These are phyloP conservation scores for Tetrax tetrax DNA, from an alignment of 2,113 vertebrate species.

Conservation along the genomic window DNA sequence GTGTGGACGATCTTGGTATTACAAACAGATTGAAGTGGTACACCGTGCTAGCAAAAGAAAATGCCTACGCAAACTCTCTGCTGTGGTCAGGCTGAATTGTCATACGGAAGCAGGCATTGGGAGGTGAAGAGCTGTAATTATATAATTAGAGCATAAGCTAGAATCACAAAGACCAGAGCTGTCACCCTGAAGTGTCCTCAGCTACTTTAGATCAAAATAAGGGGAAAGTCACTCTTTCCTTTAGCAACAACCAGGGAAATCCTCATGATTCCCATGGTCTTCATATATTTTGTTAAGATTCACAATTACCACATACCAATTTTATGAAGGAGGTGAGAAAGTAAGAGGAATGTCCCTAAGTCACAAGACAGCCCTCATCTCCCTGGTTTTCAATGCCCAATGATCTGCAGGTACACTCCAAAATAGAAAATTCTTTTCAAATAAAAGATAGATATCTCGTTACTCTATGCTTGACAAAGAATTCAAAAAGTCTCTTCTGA, in stretches of 20 bases:
- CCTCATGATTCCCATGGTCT: background rate
- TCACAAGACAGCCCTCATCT: background rate
- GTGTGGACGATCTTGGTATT: background rate
- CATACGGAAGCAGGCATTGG: background rate
- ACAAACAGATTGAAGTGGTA: background rate
- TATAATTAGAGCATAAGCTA: background rate
- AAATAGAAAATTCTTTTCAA: background rate
- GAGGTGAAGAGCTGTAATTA: background rate
- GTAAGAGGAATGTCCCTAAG: background rate
- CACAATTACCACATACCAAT: background rate
- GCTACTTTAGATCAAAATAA: background rate
- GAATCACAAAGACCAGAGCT: background rate
- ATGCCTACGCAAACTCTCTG: accelerated
- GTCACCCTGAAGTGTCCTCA: background rate
- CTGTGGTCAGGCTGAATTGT: background rate
- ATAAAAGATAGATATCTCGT: background rate
- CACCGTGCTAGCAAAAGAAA: background rate
- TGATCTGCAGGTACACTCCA: background rate
- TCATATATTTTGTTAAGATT: background rate
- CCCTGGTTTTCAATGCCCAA: background rate
- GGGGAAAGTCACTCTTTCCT: background rate
- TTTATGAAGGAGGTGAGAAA: background rate
- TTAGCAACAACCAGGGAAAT: background rate
- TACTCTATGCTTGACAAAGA: background rate
- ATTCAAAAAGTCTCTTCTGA: background rate